A percentile compares a stretch with the other conserved stretches of the same genome.
These are phyloP conservation scores for Heterochromis multidens DNA, from an alignment of 2,113 vertebrate genomes.

Conservation along the genomic window DNA sequence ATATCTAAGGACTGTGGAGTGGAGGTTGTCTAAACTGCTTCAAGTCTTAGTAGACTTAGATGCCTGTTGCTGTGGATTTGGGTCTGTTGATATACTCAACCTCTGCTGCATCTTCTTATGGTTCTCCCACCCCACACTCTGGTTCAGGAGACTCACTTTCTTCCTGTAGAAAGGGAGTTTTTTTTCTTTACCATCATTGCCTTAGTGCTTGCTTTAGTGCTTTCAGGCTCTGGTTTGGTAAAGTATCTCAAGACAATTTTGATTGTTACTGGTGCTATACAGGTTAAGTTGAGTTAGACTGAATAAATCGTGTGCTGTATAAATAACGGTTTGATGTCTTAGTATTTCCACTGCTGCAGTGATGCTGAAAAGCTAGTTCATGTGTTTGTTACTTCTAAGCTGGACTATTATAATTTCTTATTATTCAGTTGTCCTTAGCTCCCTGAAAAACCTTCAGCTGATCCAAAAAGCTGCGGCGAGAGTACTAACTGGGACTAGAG, in stretches of 20 bases:
- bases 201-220: neutral
- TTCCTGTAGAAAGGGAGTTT: neutral
- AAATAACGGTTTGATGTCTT: neutral
- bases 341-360: neutral
- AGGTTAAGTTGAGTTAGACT: neutral
- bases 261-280: neutral
- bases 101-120: neutral
- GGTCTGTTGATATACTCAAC: neutral
- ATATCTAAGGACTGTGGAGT: constrained; percentile 19
- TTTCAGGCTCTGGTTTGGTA: neutral
- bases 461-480: neutral
- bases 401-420: neutral
- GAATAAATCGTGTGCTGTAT: neutral
- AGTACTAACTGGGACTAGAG: neutral
- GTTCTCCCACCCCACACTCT: neutral
- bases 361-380: neutral
- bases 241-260: neutral
- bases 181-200: neutral
- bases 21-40: neutral
- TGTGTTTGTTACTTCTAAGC: neutral
- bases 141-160: neutral
- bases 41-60: neutral
- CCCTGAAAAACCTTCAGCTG: neutral
- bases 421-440: neutral
- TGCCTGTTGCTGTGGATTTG: neutral